Evolutionary conservation across 2,113 vertebrate genomes (phyloP), one percentile per base, ranked within the genome.

Genomic region (Cyprinodon tularosa): DNA sequence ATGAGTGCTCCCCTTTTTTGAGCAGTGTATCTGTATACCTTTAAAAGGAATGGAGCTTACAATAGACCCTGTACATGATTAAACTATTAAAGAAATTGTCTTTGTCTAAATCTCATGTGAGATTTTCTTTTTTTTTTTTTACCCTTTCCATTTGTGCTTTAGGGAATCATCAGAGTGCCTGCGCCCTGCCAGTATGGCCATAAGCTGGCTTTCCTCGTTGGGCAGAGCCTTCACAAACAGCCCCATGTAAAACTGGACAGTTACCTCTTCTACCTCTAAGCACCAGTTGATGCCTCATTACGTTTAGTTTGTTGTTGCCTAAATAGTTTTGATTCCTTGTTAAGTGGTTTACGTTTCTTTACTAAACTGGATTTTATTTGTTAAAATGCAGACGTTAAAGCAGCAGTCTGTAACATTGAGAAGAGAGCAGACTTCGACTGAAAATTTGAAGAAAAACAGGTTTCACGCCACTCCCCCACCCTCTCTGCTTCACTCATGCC

Each of bases 101-200:
- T 39, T 10, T 50, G 53, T 9, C 9, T 61, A 22, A 44, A 44
- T 13, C 12, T 66, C 13, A 59, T 57, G 2, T 9, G 14, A 67
- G 15, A 37, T 50, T 67, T 62, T 50, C 13, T 12, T 50, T 63
- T 6, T 13, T 63, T 29, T 66, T 6, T 29, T 12, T 1, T 20
- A 8, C 15, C 50, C 17, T 57, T 29, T 20, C 1, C 29, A 0
- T 71, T 59, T n/a, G 17, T 37, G 1, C 40, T 62, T 65, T 47
- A 98, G 97, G 97, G 97, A 4, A 92, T 97, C 73, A 96, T 99
- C 76, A 76, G 96, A 42, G 97, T 99, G 12, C 97, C 98, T 1
- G 97, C 98, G 12, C 98, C 97, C 0, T 99, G 97, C 88, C 97
- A 97, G 63, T 99, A 99, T 0, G 97, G 97, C 0, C 97, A 99